Conservation (phyloP, 2,888 invertebrate species). For the Priocnemis perturbator region DNA sequence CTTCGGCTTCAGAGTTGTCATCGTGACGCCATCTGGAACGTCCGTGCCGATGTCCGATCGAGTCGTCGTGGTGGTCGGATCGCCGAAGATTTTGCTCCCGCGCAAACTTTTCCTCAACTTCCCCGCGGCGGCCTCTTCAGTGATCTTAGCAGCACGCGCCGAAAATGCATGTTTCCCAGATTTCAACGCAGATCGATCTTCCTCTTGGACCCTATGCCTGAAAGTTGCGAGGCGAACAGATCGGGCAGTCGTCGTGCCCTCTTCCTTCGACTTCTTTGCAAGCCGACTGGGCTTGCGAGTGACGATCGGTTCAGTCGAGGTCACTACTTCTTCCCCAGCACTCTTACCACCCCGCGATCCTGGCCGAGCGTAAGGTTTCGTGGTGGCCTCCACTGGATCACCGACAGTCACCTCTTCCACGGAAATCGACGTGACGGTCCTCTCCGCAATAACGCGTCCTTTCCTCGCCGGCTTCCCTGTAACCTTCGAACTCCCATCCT, state of each 20-base stretch:
- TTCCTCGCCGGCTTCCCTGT: conserved; percentile 28
- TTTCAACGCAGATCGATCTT: too few species aligned
- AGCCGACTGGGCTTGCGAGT: conserved; percentile 6
- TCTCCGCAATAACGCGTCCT: conserved; percentile 39
- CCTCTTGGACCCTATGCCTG: too few species aligned
- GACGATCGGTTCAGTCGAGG: conserved; percentile 22
- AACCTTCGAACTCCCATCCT: background rate
- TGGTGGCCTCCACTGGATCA: conserved; percentile 18
- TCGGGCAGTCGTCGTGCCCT: background rate
- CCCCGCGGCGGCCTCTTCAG: background rate
- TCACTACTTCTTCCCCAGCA: conserved; percentile 24
- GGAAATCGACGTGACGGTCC: conserved; percentile 41
- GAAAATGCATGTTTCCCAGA: background rate
- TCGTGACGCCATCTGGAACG: background rate
- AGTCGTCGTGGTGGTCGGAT: background rate
- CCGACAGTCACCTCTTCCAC: conserved; percentile 25
- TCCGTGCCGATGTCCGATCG: background rate
- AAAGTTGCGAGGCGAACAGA: background rate
- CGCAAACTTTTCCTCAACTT: background rate
- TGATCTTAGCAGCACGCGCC: background rate
- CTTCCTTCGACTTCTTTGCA: conserved; percentile 26
- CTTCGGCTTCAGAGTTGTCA: conserved; percentile 30
- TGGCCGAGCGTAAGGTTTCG: conserved; percentile 23
- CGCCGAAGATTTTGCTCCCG: background rate
- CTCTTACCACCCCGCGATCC: conserved; percentile 1